Percentiles rank a stretch among this genome's conserved stretches.
These are phyloP conservation scores for Coenobita brevimanus DNA, from an alignment of 1,140 invertebrate genomes.

Conservation along the genomic window DNA sequence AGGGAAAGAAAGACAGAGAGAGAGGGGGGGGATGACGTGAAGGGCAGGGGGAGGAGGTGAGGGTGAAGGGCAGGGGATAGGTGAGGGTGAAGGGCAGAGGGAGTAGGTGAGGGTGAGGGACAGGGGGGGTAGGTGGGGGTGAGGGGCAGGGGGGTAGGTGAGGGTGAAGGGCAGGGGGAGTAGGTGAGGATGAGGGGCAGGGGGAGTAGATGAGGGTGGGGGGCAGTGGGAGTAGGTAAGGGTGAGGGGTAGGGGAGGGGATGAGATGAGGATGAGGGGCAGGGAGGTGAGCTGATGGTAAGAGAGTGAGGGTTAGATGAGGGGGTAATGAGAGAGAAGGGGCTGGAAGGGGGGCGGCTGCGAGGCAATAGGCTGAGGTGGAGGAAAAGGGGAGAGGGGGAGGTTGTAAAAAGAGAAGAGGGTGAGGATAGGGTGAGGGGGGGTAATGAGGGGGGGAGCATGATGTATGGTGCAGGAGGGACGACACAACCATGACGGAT, in stretches of 20 bases:
- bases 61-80: too few species aligned
- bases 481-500: too few species aligned
- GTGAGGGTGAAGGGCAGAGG: not conserved
- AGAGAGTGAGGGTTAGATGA: not conserved
- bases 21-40: too few species aligned
- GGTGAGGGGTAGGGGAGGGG: too few species aligned
- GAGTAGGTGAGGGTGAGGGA: not conserved
- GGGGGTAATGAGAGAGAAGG: not conserved
- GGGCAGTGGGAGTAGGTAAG: too few species aligned
- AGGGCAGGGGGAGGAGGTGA: too few species aligned
- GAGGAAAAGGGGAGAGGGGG: constrained; percentile 10
- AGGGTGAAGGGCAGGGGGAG: too few species aligned
- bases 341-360: not conserved
- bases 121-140: not conserved
- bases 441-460: too few species aligned
- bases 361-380: not conserved
- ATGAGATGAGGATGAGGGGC: not conserved
- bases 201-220: too few species aligned
- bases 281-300: not conserved
- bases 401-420: not conserved
- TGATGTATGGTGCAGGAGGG: too few species aligned
- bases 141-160: not conserved
- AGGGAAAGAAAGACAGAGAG: not conserved
- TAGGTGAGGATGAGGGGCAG: too few species aligned
- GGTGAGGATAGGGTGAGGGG: not conserved